A percentile compares a stretch with the other conserved stretches of the same genome.
Evolutionary conservation across 1,140 invertebrate genomes (phyloP).

Genomic region (Platyura marginata): DNA sequence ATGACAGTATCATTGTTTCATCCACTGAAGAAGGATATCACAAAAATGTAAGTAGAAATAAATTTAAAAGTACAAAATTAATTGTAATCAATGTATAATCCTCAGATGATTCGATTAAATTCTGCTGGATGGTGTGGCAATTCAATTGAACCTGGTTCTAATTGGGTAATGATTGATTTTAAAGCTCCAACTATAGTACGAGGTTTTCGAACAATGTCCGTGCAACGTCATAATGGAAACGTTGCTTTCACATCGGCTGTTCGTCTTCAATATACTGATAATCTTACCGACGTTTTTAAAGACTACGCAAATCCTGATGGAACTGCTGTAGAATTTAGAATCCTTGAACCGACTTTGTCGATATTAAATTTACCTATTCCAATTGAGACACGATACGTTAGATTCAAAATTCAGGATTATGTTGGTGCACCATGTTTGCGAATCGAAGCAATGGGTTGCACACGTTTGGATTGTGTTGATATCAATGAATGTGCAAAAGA

Average conservation of each 20-base stretch:
- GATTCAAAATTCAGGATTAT: slow-evolving; percentile 79
- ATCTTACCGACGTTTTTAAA: slow-evolving; percentile 73
- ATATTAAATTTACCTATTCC: slow-evolving; percentile 78
- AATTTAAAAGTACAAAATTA: slow-evolving; percentile 2
- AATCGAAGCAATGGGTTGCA: slow-evolving; percentile 86
- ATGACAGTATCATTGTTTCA: slow-evolving; percentile 74
- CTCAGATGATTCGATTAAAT: slow-evolving; percentile 57
- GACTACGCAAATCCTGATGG: slow-evolving; percentile 84
- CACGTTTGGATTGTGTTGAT: slow-evolving; percentile 73
- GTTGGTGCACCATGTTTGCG: slow-evolving; percentile 74
- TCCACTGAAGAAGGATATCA: slow-evolving; percentile 60
- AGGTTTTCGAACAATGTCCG: slow-evolving; percentile 77
- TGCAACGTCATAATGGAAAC: slow-evolving; percentile 54
- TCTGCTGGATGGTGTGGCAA: slow-evolving; percentile 79
- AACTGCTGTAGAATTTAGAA: slow-evolving; percentile 80
- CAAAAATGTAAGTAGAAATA: slow-evolving; percentile 43
- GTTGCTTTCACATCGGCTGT: slow-evolving; percentile 76
- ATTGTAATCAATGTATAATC: slow-evolving; percentile 10
- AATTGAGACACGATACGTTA: slow-evolving; percentile 77
- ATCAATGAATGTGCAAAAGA: slow-evolving; percentile 78
- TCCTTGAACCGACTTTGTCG: slow-evolving; percentile 69
- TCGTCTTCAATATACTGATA: slow-evolving; percentile 69
- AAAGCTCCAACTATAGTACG: slow-evolving; percentile 77
- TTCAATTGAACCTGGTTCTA: slow-evolving; percentile 59
- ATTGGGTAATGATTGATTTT: slow-evolving; percentile 76